Percentiles rank a stretch among this genome's conserved stretches.
These are phyloP conservation scores for Pteria penguin DNA, from an alignment of 2,888 invertebrate species.

Conservation along the genomic window DNA sequence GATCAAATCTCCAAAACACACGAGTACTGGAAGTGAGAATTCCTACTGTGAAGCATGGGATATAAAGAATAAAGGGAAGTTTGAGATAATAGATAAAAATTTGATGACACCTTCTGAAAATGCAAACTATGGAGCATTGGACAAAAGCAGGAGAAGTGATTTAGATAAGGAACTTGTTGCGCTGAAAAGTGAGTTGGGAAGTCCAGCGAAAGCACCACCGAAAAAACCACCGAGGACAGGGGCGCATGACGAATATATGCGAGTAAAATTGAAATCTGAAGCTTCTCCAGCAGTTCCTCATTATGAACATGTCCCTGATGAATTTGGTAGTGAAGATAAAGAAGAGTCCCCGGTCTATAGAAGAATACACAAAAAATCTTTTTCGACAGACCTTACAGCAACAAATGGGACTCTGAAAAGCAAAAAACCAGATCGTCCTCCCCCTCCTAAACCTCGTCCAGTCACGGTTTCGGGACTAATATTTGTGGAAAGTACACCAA, in stretches of 20 bases:
- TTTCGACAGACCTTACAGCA: neutral
- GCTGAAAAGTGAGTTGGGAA: too few species aligned
- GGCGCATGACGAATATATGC: constrained; percentile 71
- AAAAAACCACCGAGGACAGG: constrained; percentile 69
- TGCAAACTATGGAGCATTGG: too few species aligned
- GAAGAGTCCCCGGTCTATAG: constrained; percentile 29
- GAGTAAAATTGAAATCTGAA: constrained; percentile 46
- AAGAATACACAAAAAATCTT: constrained; percentile 16
- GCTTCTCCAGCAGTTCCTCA: neutral
- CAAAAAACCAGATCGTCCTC: constrained; percentile 51
- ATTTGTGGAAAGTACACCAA: constrained; percentile 14
- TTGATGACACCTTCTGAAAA: neutral
- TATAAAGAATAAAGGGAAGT: neutral
- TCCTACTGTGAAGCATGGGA: constrained; percentile 39
- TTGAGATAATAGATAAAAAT: neutral
- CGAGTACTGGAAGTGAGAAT: neutral
- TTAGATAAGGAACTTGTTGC: too few species aligned
- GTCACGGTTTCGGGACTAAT: constrained; percentile 52
- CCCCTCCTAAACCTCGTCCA: constrained; percentile 55
- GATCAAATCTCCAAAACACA: too few species aligned
- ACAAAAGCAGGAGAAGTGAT: too few species aligned
- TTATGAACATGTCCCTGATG: constrained; percentile 28
- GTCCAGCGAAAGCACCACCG: constrained; percentile 49
- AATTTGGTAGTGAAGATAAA: neutral
- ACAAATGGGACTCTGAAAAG: constrained; percentile 2